phyloP scores from a whole-genome alignment of 2,888 invertebrate genomes.

The Phlogophora meticulosa region DNA sequence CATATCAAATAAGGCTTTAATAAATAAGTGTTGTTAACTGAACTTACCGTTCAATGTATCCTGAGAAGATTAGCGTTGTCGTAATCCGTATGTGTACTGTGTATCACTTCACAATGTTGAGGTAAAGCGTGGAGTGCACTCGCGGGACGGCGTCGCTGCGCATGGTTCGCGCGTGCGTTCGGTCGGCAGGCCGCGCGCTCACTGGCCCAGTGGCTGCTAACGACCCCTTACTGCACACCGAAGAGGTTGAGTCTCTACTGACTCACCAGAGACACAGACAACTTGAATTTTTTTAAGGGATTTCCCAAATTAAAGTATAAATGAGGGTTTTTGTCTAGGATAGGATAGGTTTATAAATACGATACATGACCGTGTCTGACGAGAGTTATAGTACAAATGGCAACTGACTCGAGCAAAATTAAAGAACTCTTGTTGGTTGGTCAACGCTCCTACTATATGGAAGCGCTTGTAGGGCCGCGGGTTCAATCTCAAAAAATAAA shows the following conservation, averaged over 20 bases:
- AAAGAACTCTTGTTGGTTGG: neutral
- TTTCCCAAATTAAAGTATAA: conserved; percentile 21
- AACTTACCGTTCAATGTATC: conserved; percentile 72
- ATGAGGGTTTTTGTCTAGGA: neutral
- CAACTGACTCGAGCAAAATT: neutral
- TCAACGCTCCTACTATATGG: neutral
- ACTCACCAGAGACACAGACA: conserved; percentile 40
- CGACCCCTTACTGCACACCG: conserved; percentile 54
- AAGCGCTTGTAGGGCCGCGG: neutral
- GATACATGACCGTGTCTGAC: neutral
- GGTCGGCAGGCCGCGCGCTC: conserved; percentile 82
- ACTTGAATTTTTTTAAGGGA: conserved; percentile 25
- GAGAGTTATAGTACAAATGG: neutral
- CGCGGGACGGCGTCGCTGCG: conserved; percentile 79
- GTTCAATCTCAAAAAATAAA: neutral
- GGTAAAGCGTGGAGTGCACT: conserved; percentile 79
- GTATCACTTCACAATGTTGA: conserved; percentile 85
- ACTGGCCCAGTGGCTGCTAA: conserved; percentile 70
- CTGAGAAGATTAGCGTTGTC: conserved; percentile 54
- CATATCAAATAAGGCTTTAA: conserved; percentile 4
- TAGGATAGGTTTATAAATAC: neutral
- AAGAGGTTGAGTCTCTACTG: conserved; percentile 51
- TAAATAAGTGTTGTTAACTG: conserved; percentile 3
- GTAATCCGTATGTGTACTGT: conserved; percentile 76
- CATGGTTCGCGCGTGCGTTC: conserved; percentile 83